phyloP scores from a whole-genome alignment of 2,797 vertebrate species.

The Microctenopoma steveboyesi region DNA sequence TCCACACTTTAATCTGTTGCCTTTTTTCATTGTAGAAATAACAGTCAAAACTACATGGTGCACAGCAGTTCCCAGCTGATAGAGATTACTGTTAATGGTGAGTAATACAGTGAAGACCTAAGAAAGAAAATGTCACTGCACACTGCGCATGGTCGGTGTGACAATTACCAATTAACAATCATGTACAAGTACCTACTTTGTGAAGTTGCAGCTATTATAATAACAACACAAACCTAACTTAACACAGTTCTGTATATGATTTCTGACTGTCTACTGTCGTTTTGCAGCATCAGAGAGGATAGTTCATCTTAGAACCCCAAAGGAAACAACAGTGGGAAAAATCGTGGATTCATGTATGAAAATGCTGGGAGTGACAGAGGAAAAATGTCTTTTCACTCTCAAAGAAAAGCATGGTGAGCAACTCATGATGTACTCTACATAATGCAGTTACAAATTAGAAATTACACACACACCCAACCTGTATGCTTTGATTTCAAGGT shows the following conservation, averaged over 20 bases:
- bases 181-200: too few relatives aligned
- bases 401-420: slow-evolving; percentile 71
- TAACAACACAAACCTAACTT: too few relatives aligned
- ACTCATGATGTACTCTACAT: not conserved
- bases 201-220: not conserved
- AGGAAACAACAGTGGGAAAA: slow-evolving; percentile 72
- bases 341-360: slow-evolving; percentile 74
- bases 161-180: not conserved
- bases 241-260: not conserved
- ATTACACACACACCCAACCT: not conserved
- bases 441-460: not conserved
- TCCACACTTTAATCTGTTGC: not conserved
- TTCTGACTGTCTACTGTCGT: slow-evolving; percentile 33
- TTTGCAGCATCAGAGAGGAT: slow-evolving; percentile 78
- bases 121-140: not conserved
- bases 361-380: slow-evolving; percentile 76
- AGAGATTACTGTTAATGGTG: slow-evolving; percentile 73
- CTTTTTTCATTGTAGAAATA: slow-evolving; percentile 58
- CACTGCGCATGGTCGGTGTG: not conserved
- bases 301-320: slow-evolving; percentile 78
- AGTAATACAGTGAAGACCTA: slow-evolving; percentile 36
- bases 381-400: slow-evolving; percentile 71
- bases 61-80: slow-evolving; percentile 70
- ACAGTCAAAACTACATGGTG: slow-evolving; percentile 48
- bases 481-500: slow-evolving; percentile 58